A percentile compares a stretch with the other conserved stretches of the same genome.
Evolutionary conservation across 2,113 vertebrate species (phyloP).

Genomic region (Holacanthus passer): DNA sequence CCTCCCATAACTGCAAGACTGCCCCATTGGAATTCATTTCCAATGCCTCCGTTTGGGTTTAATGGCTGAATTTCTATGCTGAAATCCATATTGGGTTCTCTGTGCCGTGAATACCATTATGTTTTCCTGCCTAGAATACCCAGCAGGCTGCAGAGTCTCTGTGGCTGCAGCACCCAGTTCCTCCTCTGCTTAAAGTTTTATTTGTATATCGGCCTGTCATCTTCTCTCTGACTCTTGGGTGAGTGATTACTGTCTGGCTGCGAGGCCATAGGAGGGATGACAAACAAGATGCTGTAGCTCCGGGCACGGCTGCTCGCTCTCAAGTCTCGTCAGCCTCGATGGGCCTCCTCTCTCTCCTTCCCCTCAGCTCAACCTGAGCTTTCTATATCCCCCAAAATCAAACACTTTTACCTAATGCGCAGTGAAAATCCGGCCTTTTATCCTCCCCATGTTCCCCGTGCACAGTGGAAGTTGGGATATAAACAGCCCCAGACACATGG

Average conservation of each 20-base stretch:
- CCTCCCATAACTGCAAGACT: conserved; percentile 17
- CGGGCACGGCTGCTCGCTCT: conserved; percentile 46
- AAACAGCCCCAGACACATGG: conserved; percentile 51
- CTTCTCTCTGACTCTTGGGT: conserved; percentile 23
- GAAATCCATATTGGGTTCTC: conserved; percentile 68
- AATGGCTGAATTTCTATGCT: conserved; percentile 63
- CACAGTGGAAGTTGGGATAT: conserved; percentile 58
- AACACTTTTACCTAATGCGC: conserved; percentile 65
- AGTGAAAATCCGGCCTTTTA: conserved; percentile 67
- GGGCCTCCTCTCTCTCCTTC: conserved; percentile 3
- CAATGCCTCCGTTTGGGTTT: conserved; percentile 58
- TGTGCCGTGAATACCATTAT: conserved; percentile 62
- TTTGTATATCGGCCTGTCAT: conserved; percentile 25
- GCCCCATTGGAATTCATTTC: conserved; percentile 55
- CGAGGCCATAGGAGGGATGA: conserved; percentile 58
- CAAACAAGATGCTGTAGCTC: conserved; percentile 58
- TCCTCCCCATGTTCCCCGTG: conserved; percentile 33
- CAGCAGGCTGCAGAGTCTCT: conserved; percentile 52
- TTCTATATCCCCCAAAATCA: conserved; percentile 56
- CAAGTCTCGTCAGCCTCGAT: conserved; percentile 39
- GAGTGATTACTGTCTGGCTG: conserved; percentile 62
- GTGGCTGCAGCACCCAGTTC: conserved; percentile 40
- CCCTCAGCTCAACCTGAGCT: conserved; percentile 47
- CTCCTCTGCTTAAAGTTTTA: conserved; percentile 28
- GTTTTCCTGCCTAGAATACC: conserved; percentile 43